These are phyloP conservation scores for Datnioides undecimradiatus DNA, from an alignment of 2,113 vertebrate species.

Conservation along the genomic window DNA sequence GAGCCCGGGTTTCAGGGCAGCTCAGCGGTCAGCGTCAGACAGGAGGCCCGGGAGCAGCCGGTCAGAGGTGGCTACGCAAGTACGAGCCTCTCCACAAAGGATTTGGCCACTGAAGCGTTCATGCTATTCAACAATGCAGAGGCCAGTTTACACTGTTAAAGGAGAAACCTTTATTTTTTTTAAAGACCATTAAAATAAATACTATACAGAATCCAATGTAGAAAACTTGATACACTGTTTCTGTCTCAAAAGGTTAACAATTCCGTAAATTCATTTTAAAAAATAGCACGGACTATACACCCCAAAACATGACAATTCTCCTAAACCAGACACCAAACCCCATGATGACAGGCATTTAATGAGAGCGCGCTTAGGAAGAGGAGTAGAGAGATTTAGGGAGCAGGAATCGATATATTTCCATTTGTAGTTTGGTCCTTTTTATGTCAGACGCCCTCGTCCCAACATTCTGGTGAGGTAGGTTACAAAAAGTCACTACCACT, in stretches of 20 bases:
- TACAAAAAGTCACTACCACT: constrained; percentile 76
- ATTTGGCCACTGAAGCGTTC: not conserved
- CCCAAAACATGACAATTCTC: constrained; percentile 50
- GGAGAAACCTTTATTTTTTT: constrained; percentile 83
- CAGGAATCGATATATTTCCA: constrained; percentile 62
- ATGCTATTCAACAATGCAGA: constrained; percentile 58
- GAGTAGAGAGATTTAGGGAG: not conserved
- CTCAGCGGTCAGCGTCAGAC: not conserved
- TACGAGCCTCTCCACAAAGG: not conserved
- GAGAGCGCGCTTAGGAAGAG: constrained; percentile 27
- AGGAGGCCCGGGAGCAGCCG: too few relatives aligned
- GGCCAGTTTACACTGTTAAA: constrained; percentile 75
- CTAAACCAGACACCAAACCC: constrained; percentile 54
- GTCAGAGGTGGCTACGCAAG: too few relatives aligned
- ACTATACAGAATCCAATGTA: constrained; percentile 90
- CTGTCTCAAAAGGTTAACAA: constrained; percentile 84
- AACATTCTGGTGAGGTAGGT: constrained; percentile 77
- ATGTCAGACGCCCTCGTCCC: constrained; percentile 35
- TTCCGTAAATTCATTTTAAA: constrained; percentile 79
- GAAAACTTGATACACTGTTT: constrained; percentile 86
- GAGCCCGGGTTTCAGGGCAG: not conserved
- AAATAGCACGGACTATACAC: constrained; percentile 80
- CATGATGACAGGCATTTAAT: constrained; percentile 65
- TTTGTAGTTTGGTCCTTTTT: constrained; percentile 84
- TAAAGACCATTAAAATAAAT: constrained; percentile 89